Conservation (phyloP, 2,113 vertebrate genomes). For the Pomatorhinus ruficollis region DNA sequence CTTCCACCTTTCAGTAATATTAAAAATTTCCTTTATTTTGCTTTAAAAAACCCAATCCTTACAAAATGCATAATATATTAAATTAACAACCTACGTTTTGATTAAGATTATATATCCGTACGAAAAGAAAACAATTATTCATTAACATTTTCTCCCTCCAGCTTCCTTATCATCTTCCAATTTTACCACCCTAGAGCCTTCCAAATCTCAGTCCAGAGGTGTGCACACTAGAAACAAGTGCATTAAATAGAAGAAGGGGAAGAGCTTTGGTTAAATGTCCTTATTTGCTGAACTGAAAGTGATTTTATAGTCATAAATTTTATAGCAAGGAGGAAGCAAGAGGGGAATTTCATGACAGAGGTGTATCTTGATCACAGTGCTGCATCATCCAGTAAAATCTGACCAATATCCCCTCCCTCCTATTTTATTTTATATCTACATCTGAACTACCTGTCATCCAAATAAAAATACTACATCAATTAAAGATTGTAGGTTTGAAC, state of each 20-base stretch:
- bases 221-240: not conserved
- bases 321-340: not conserved
- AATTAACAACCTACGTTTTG: not conserved
- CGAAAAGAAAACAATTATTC: not conserved
- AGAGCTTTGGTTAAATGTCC: not conserved
- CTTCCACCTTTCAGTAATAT: not conserved
- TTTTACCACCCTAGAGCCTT: not conserved
- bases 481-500: not conserved
- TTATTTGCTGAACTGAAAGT: not conserved
- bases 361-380: not conserved
- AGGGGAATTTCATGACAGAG: not conserved
- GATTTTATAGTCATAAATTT: not conserved
- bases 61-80: not conserved
- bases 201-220: not conserved
- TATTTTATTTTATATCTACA: not conserved
- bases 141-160: not conserved
- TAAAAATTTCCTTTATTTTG: not conserved
- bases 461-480: not conserved
- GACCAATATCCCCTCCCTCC: not conserved
- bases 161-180: not conserved
- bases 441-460: not conserved
- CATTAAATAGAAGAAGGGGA: not conserved
- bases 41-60: not conserved
- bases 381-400: not conserved
- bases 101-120: not conserved